Base-by-base conservation (phyloP, 2,113 vertebrate genomes). In the Tenebrosternarchus preto region DNA sequence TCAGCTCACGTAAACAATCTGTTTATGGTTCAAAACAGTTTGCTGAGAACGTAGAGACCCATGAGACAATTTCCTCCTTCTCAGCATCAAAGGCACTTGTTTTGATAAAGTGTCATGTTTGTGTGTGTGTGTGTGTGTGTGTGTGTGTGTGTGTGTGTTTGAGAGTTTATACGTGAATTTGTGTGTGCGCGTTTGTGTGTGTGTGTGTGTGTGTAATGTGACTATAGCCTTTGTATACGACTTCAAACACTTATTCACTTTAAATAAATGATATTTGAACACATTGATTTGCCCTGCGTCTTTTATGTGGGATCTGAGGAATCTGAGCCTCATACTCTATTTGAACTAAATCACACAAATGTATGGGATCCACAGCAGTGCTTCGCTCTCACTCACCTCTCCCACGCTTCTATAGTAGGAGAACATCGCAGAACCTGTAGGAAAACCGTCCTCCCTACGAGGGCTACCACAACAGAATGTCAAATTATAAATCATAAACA, bases 61-160 rank as follows among this genome's bases (percentile, higher is more conserved):
- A 50, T 50, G 43, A 12, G 43, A 50, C 43, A 50, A 50, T 50
- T 50, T 50, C 15, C 43, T 15, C 43, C 43, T 50, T 50, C 43
- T 50, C 43, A 15, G 43, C 43, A 50, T 50, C 43, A 50, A 50
- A 50, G 43, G 2, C 43, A 50, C 50, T 61, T n/a, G n/a, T n/a
- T 73, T 64, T 64, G 50, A 56, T 27, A 31, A 33, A 77, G 8
- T 9, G 39, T 9, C 15, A 12, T 50, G 9, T 50, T 9, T 61
- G 73, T 70, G 36, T 60, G 80, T 63, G 80, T 60, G 20, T 76
- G 29, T 46, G 20, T 31, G 59, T 60, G 25, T 57, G 70, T 73
- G 43, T 70, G 66, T 43, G 73, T 69, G 50, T 61, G 73, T 70
- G 36, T 60, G 80, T 63, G 80, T 60, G 20, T 76, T 19, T 46